phyloP scores from a whole-genome alignment of 2,888 invertebrate genomes.

The Hydrotaea diabolus region DNA sequence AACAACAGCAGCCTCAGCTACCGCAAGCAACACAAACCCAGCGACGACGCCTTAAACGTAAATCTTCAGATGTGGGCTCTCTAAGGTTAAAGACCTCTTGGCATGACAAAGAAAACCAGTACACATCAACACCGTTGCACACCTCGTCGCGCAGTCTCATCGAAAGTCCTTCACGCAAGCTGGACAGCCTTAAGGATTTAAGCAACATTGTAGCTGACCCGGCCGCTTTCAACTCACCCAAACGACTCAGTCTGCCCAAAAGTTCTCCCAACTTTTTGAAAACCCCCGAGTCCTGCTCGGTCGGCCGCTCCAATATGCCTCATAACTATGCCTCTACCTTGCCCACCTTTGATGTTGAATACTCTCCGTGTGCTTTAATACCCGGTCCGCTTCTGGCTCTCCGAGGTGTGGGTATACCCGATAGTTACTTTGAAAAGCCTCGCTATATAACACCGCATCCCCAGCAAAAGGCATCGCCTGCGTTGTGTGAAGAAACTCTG shows the following conservation, averaged over 20 bases:
- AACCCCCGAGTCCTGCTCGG: slow-evolving; percentile 34
- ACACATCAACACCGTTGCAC: slow-evolving; percentile 76
- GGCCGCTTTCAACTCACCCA: neutral
- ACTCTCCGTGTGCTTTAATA: slow-evolving; percentile 77
- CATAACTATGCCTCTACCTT: slow-evolving; percentile 75
- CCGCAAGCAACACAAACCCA: slow-evolving; percentile 44
- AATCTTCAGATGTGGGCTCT: slow-evolving; percentile 70
- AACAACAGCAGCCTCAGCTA: slow-evolving; percentile 33
- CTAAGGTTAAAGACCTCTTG: slow-evolving; percentile 58
- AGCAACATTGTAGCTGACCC: slow-evolving; percentile 74
- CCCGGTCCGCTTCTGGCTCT: slow-evolving; percentile 78
- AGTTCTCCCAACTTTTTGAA: slow-evolving; percentile 11
- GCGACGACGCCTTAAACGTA: slow-evolving; percentile 69
- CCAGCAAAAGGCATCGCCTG: neutral
- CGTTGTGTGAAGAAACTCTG: neutral
- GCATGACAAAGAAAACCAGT: slow-evolving; percentile 77
- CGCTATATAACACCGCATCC: slow-evolving; percentile 75
- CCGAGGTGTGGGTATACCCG: slow-evolving; percentile 79
- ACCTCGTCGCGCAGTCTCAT: slow-evolving; percentile 39
- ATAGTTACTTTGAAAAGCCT: slow-evolving; percentile 80
- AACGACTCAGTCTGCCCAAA: neutral
- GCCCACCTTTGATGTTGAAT: slow-evolving; percentile 80
- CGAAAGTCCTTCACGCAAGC: slow-evolving; percentile 60
- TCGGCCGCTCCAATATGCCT: slow-evolving; percentile 16
- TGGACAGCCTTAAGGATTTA: slow-evolving; percentile 74